Evolutionary conservation across 2,797 vertebrate species (phyloP).

Genomic region (Cyprinodon diabolis): DNA sequence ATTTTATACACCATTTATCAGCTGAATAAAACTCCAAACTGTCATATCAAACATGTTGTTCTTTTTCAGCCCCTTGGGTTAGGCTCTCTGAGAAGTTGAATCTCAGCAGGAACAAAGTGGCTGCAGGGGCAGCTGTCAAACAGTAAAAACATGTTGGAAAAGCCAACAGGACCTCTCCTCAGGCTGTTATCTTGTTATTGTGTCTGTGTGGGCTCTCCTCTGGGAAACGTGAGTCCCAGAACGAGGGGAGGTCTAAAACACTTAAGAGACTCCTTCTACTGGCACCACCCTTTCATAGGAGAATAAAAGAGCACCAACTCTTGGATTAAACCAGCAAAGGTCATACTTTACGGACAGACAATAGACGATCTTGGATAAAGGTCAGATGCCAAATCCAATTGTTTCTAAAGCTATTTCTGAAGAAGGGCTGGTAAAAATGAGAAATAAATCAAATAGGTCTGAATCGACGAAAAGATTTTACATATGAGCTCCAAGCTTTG

Average conservation of each 20-base stretch:
- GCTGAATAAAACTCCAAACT: neutral
- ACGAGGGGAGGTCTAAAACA: slow-evolving; percentile 49
- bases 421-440: slow-evolving; percentile 3
- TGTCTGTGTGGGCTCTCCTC: slow-evolving; percentile 49
- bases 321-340: slow-evolving; percentile 43
- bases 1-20: slow-evolving; percentile 11
- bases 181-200: slow-evolving; percentile 78
- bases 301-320: slow-evolving; percentile 59
- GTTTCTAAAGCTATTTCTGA: slow-evolving; percentile 24
- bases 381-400: slow-evolving; percentile 16
- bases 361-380: slow-evolving; percentile 24
- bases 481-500: slow-evolving; percentile 7
- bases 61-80: slow-evolving; percentile 27
- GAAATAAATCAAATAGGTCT: slow-evolving; percentile 19
- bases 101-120: slow-evolving; percentile 34
- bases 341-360: slow-evolving; percentile 21
- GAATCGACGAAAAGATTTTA: slow-evolving; percentile 36
- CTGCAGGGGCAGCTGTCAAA: slow-evolving; percentile 31
- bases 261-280: slow-evolving; percentile 44
- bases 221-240: slow-evolving; percentile 41
- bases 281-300: slow-evolving; percentile 49
- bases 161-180: slow-evolving; percentile 50
- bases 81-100: slow-evolving; percentile 19
- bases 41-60: slow-evolving; percentile 4
- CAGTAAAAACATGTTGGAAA: slow-evolving; percentile 68